These are phyloP conservation scores for Apamea anceps DNA, from an alignment of 2,888 invertebrate genomes.

Conservation along the genomic window DNA sequence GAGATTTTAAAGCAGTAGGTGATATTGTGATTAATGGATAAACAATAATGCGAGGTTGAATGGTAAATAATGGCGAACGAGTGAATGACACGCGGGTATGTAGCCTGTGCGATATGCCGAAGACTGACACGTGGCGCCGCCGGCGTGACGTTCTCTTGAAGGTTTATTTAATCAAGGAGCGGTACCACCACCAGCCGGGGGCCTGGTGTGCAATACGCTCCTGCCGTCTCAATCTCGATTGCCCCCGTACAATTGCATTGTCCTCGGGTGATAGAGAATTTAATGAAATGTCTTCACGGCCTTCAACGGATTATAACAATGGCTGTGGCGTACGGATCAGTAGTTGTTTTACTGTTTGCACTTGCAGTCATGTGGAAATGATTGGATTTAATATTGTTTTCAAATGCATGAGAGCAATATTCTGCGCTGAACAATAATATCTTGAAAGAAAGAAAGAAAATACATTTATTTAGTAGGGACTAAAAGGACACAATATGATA, in stretches of 20 bases:
- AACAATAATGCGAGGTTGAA: slow-evolving; percentile 61
- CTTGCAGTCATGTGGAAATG: slow-evolving; percentile 57
- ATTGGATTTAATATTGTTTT: slow-evolving; percentile 56
- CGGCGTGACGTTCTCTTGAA: slow-evolving; percentile 85
- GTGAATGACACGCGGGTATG: slow-evolving; percentile 72
- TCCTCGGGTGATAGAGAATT: slow-evolving; percentile 85
- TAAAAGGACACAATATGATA: neutral
- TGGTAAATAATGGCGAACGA: slow-evolving; percentile 70
- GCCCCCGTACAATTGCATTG: slow-evolving; percentile 86
- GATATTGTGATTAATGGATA: slow-evolving; percentile 47
- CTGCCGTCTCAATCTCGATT: slow-evolving; percentile 87
- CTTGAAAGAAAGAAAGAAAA: neutral
- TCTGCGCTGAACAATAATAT: neutral
- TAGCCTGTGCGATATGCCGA: slow-evolving; percentile 82
- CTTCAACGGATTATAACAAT: slow-evolving; percentile 78
- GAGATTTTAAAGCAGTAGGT: slow-evolving; percentile 51
- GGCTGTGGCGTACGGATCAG: slow-evolving; percentile 66
- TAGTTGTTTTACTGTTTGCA: slow-evolving; percentile 80
- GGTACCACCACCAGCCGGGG: slow-evolving; percentile 77
- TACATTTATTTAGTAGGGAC: neutral
- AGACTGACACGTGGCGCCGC: slow-evolving; percentile 79
- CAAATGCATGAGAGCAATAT: slow-evolving; percentile 1
- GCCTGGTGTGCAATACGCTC: slow-evolving; percentile 78
- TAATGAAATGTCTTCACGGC: slow-evolving; percentile 87
- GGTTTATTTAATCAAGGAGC: slow-evolving; percentile 89